These are phyloP conservation scores for Strigamia crassipes DNA, from an alignment of 2,888 invertebrate species.

Conservation along the genomic window DNA sequence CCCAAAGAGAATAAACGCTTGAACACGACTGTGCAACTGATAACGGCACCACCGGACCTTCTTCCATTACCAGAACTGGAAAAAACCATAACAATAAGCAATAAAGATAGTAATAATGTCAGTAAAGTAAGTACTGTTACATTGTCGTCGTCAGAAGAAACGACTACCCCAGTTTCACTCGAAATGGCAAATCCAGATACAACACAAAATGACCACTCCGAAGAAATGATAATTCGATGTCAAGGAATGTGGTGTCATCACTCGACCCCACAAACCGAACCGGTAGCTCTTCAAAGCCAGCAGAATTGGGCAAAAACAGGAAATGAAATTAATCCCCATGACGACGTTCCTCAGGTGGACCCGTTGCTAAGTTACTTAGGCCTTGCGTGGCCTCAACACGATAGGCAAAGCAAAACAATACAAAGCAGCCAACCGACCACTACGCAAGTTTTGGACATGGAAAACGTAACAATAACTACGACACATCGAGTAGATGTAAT, in stretches of 20 bases:
- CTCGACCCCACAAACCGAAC: neutral
- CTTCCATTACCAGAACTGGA: neutral
- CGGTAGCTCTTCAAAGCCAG: neutral
- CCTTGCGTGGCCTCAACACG: constrained; percentile 1
- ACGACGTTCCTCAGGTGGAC: neutral
- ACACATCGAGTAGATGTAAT: neutral
- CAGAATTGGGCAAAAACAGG: neutral
- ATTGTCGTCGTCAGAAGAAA: no score
- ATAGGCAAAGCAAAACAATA: neutral
- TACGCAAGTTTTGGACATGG: neutral
- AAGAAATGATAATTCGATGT: neutral
- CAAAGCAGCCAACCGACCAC: neutral
- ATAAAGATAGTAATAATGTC: no score
- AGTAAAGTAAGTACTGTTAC: no score
- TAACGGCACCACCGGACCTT: neutral
- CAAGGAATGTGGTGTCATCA: constrained; percentile 17
- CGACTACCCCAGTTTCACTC: no score
- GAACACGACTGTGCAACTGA: neutral
- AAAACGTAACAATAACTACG: no score
- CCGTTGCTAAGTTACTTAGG: constrained; percentile 1
- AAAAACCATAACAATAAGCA: neutral
- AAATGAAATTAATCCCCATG: constrained; percentile 10
- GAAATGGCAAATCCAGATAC: neutral
- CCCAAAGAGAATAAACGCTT: neutral
- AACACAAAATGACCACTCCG: neutral